Conservation (phyloP, 1,140 invertebrate species). For the Drosophila cardini region DNA sequence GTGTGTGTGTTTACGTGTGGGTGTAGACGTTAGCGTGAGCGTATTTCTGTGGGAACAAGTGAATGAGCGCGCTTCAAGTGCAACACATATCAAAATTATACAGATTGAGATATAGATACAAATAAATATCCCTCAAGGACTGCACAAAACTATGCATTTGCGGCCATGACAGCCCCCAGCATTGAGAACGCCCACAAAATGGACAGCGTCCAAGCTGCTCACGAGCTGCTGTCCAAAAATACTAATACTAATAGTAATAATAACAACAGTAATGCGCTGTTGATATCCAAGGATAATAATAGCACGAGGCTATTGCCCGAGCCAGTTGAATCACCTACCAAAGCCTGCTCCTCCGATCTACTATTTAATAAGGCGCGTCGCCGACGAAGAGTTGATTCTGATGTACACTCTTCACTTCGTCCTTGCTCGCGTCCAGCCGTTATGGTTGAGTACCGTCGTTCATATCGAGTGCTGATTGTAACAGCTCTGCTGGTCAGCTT, state of each 20-base stretch:
- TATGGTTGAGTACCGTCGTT: slow-evolving; percentile 65
- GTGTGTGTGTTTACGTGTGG: slow-evolving; percentile 6
- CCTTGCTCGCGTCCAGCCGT: slow-evolving; percentile 19
- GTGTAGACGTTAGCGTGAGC: slow-evolving; percentile 21
- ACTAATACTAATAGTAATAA: too few species aligned
- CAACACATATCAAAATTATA: slow-evolving; percentile 69
- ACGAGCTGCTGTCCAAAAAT: slow-evolving; percentile 18
- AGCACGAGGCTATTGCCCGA: slow-evolving; percentile 36
- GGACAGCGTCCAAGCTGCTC: slow-evolving; percentile 40
- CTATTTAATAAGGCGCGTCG: slow-evolving; percentile 69
- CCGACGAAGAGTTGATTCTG: slow-evolving; percentile 58
- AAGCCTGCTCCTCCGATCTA: slow-evolving; percentile 62
- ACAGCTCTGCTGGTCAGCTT: slow-evolving; percentile 68
- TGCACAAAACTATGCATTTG: slow-evolving; percentile 55
- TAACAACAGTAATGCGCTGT: slow-evolving; percentile 7
- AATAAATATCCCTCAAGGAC: slow-evolving; percentile 27
- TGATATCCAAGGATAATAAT: slow-evolving; percentile 4
- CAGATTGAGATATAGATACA: slow-evolving; percentile 23
- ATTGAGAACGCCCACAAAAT: slow-evolving; percentile 49
- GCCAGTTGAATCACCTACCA: slow-evolving; percentile 39
- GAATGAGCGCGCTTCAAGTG: slow-evolving; percentile 71
- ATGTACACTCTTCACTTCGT: slow-evolving; percentile 23
- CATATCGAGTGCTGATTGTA: slow-evolving; percentile 71
- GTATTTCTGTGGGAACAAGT: slow-evolving; percentile 17
- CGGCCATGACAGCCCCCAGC: slow-evolving; percentile 57